A percentile compares a stretch with the other conserved stretches of the same genome.
Conservation (phyloP, 2,113 vertebrate genomes). For the Trogon surrucura region DNA sequence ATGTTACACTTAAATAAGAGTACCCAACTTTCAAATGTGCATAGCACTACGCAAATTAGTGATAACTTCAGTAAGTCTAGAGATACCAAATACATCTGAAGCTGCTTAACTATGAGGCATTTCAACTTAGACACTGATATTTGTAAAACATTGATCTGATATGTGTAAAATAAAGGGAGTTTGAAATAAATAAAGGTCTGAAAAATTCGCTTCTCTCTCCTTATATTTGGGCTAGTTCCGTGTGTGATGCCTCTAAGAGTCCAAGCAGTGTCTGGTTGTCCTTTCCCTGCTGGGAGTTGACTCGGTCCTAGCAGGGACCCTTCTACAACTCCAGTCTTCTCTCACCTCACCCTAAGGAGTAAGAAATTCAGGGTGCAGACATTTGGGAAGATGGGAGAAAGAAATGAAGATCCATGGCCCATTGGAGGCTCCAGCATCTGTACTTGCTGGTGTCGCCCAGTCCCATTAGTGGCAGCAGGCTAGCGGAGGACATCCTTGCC, state of each 20-base stretch:
- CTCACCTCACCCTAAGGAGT: not conserved
- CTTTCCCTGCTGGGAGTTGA: not conserved
- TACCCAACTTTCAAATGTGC: not conserved
- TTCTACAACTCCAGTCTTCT: not conserved
- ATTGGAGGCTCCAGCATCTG: fast-evolving
- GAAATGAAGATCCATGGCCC: not conserved
- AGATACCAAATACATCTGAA: not conserved
- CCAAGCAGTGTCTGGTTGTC: not conserved
- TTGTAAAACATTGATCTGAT: not conserved
- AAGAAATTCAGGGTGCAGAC: not conserved
- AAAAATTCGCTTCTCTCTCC: not conserved
- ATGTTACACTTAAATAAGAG: not conserved
- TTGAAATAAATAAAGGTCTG: not conserved
- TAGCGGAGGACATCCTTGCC: fast-evolving
- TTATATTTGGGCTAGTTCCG: not conserved
- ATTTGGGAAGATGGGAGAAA: not conserved
- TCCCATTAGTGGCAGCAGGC: not conserved
- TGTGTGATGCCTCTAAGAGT: not conserved
- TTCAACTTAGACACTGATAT: not conserved
- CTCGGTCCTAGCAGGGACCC: not conserved
- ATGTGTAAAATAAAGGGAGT: not conserved
- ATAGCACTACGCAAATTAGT: not conserved
- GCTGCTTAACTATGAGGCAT: not conserved
- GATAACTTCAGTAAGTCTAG: not conserved
- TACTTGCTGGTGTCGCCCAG: fast-evolving